A percentile compares a stretch with the other conserved stretches of the same genome.
phyloP scores from a whole-genome alignment of 2,113 vertebrate species.

The Dermatemys mawii region DNA sequence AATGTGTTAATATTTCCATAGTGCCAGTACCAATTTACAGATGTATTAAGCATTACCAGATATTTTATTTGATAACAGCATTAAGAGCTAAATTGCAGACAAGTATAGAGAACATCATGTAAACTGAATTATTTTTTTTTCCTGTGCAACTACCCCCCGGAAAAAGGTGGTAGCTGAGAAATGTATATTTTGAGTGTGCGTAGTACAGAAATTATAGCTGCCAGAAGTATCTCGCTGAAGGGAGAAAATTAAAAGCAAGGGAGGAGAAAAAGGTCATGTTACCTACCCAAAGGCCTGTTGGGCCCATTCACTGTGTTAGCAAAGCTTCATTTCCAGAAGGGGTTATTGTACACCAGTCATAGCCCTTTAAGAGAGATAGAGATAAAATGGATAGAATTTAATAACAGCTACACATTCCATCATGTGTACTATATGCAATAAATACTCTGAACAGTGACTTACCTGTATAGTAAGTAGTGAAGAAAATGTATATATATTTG shows the following conservation, averaged over 20 bases:
- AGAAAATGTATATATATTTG: neutral
- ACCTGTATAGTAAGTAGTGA: neutral
- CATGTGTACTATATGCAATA: neutral
- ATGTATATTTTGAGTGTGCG: neutral
- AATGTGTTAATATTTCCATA: neutral
- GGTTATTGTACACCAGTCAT: neutral
- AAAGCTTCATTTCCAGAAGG: neutral
- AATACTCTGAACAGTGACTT: neutral
- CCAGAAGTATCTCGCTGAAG: neutral
- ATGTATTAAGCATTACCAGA: neutral
- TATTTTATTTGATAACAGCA: slow-evolving; percentile 12
- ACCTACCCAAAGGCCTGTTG: neutral
- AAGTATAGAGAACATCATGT: neutral
- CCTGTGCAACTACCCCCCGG: neutral
- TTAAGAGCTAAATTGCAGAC: slow-evolving; percentile 33
- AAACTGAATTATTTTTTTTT: slow-evolving; percentile 3
- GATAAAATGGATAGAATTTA: neutral
- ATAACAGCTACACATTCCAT: neutral
- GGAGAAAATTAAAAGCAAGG: neutral
- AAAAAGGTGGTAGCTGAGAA: neutral
- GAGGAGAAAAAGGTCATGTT: neutral
- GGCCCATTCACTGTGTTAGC: neutral
- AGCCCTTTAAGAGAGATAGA: neutral
- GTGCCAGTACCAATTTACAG: neutral
- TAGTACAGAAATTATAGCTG: slow-evolving; percentile 38